Evolutionary conservation across 2,113 vertebrate species (phyloP).

Genomic region (Gallinago media): DNA sequence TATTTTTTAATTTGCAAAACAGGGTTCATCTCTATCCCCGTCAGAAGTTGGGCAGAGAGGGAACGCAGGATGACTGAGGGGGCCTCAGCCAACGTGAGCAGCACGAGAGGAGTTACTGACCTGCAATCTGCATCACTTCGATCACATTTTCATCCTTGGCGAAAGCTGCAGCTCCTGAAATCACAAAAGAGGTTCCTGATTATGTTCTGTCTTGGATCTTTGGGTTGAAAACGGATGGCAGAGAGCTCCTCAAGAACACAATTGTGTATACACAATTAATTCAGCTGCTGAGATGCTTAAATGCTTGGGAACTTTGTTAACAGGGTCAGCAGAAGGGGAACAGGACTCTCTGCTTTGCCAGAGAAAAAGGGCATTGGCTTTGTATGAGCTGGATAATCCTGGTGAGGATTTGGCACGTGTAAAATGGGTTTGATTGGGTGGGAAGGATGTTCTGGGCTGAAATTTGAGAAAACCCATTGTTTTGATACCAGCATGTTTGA

Average conservation of each 20-base stretch:
- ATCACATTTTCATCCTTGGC: not conserved
- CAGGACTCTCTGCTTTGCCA: not conserved
- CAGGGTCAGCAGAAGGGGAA: not conserved
- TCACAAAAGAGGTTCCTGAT: not conserved
- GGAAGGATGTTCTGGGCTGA: not conserved
- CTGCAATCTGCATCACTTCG: constrained; percentile 23
- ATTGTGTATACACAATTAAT: not conserved
- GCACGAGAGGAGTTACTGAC: constrained; percentile 42
- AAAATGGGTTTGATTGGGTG: not conserved
- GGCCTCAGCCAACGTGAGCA: not conserved
- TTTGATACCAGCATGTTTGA: not conserved
- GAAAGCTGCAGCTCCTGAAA: constrained; percentile 51
- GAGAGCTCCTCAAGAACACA: not conserved
- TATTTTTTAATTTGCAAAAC: not conserved
- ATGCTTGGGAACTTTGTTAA: not conserved
- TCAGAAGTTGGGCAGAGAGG: not conserved
- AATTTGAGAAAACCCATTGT: not conserved
- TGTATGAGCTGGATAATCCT: not conserved
- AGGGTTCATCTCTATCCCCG: not conserved
- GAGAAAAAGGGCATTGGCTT: not conserved
- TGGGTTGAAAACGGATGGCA: not conserved
- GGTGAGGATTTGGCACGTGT: not conserved
- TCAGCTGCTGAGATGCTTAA: not conserved
- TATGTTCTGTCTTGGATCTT: not conserved
- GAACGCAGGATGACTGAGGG: not conserved